These are phyloP conservation scores for Papilio protenor DNA, from an alignment of 2,888 invertebrate species.

Conservation along the genomic window DNA sequence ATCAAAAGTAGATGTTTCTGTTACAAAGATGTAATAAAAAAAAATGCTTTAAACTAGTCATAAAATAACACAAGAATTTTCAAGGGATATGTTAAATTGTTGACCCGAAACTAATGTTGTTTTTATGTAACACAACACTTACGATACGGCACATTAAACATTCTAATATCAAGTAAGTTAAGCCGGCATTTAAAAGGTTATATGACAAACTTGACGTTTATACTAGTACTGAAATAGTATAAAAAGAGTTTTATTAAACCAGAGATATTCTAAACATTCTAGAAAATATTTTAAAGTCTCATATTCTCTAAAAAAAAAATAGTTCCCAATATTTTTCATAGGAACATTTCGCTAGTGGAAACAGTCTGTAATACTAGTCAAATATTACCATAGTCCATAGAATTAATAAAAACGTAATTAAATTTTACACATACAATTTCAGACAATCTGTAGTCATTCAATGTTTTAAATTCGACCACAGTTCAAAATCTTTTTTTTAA, in stretches of 20 bases:
- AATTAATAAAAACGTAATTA: too few species aligned
- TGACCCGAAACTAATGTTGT: slow-evolving; percentile 38
- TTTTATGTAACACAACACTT: slow-evolving; percentile 27
- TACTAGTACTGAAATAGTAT: not conserved
- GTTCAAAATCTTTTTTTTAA: too few species aligned
- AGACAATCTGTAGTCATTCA: too few species aligned
- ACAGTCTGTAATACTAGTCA: too few species aligned
- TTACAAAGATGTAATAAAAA: not conserved
- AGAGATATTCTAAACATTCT: too few species aligned
- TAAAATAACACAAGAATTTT: not conserved
- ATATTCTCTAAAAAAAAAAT: not conserved
- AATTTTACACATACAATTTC: too few species aligned
- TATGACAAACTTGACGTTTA: not conserved
- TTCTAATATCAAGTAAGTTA: slow-evolving; percentile 19
- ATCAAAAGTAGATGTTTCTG: not conserved
- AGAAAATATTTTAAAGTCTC: too few species aligned
- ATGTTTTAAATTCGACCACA: too few species aligned
- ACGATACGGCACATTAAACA: slow-evolving; percentile 20
- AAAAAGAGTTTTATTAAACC: too few species aligned
- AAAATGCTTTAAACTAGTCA: not conserved
- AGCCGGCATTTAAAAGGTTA: not conserved
- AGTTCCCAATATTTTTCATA: too few species aligned
- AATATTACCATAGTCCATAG: too few species aligned
- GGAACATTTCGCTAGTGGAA: too few species aligned
- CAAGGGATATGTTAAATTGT: slow-evolving; percentile 13